Conservation (phyloP, 2,797 vertebrate species). For the Sebastes paucispinis region DNA sequence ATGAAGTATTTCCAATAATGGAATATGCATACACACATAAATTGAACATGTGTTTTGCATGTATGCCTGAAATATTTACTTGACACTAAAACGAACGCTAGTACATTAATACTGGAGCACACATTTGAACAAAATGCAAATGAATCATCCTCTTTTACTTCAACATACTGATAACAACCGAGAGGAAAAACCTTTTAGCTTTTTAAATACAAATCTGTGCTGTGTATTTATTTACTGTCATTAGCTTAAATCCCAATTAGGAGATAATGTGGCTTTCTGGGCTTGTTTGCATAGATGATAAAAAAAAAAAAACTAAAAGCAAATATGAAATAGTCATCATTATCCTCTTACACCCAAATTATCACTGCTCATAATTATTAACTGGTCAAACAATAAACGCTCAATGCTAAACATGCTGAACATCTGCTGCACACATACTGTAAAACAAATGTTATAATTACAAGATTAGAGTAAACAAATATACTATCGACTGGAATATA, state of each 20-base stretch:
- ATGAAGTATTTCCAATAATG: background rate
- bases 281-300: conserved; percentile 9
- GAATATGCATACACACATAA: conserved; percentile 1
- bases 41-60: conserved; percentile 9
- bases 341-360: conserved; percentile 50
- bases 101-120: background rate
- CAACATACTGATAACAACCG: background rate
- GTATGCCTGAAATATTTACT: conserved; percentile 30
- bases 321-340: conserved; percentile 45
- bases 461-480: conserved; percentile 42
- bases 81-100: background rate
- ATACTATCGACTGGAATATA: conserved; percentile 18
- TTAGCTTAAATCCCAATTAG: conserved; percentile 32
- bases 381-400: conserved; percentile 47
- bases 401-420: conserved; percentile 33
- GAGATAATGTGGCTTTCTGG: conserved; percentile 21
- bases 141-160: background rate
- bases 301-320: background rate
- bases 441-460: conserved; percentile 46
- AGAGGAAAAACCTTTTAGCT: background rate
- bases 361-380: conserved; percentile 39
- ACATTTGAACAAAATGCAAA: conserved; percentile 10
- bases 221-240: conserved; percentile 23
- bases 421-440: conserved; percentile 37
- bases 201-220: background rate